Evolutionary conservation across 2,888 invertebrate genomes (phyloP).

Genomic region (Acrobasis repandana): DNA sequence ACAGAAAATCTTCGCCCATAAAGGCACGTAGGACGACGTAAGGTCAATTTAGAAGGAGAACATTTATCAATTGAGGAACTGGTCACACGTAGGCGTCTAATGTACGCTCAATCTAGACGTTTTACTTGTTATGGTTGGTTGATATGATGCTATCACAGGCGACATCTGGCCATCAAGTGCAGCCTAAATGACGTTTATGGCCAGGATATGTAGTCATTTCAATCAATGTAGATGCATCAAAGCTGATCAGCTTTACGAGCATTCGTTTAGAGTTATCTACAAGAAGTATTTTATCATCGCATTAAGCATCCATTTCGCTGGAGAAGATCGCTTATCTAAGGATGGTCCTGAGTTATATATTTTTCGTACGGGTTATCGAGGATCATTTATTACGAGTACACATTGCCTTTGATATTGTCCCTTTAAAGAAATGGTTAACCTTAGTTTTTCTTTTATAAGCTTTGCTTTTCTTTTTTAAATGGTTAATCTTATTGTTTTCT

Average conservation of each 20-base stretch:
- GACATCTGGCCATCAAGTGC: slow-evolving; percentile 43
- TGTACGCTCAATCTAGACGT: slow-evolving; percentile 46
- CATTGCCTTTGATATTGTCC: too few species aligned
- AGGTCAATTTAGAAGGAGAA: slow-evolving; percentile 67
- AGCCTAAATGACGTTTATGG: slow-evolving; percentile 36
- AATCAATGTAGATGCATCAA: not conserved
- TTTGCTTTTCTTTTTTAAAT: too few species aligned
- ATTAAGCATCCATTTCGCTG: too few species aligned
- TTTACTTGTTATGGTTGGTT: slow-evolving; percentile 60
- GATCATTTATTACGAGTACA: too few species aligned
- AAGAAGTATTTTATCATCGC: not conserved
- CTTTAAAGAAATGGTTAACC: too few species aligned
- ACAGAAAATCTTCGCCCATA: slow-evolving; percentile 25
- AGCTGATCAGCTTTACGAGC: not conserved
- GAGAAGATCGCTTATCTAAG: too few species aligned
- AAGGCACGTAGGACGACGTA: slow-evolving; percentile 51
- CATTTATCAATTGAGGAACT: slow-evolving; percentile 69
- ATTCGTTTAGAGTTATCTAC: too few species aligned
- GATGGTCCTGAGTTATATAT: too few species aligned
- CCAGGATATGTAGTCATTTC: slow-evolving; percentile 18
- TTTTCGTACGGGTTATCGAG: too few species aligned
- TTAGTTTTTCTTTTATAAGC: too few species aligned
- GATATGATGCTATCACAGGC: slow-evolving; percentile 56
- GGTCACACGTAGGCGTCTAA: slow-evolving; percentile 63
- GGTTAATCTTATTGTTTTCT: too few species aligned